Base-by-base conservation (phyloP, 2,113 vertebrate genomes). In the Chloropsis hardwickii region DNA sequence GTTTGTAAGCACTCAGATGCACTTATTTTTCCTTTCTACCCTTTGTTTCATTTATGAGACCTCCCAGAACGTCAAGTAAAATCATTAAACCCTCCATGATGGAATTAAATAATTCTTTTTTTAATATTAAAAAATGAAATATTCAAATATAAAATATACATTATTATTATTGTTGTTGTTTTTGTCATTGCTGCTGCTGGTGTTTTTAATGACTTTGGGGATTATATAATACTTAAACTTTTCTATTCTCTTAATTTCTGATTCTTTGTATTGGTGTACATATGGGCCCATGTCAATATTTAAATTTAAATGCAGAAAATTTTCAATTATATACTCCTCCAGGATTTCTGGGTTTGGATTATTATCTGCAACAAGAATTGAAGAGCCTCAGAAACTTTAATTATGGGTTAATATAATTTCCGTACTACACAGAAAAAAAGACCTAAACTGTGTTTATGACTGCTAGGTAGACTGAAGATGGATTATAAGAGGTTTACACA, bases 121-220 rank as follows among this genome's bases (percentile, higher is more conserved):
- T 62, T 35, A 35, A 56, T 9, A 28, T 23, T 28, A 48, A 81
- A 67, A 72, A 42, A 24, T 1, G 1, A 50, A 82, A 65, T 2
- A 27, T 27, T 44, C 22, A 47, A 70, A 86, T 23, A 37, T 19
- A 33, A 85, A 87, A 58, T 28, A 73, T 10, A 42, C 1, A 12
- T 53, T 37, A 11, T 45, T 50, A 22, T 40, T 60, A 4, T 48
- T 92, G 2, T 25, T 60, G 21, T 8, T 58, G 5, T 14, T 33
- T 9, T 22, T 5, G 1, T 14, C 19, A 3, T 13, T 10, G 31
- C 1, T 74, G 19, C 5, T 65, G 39, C 9, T 54, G n/a, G 23
- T 45, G 40, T 13, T n/a, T 40, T 35, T 69, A 89, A 64, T 61
- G 6, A 53, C 23, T 87, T 20, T 12, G 27, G 7, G 31, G 6